Conservation (phyloP, 2,113 vertebrate species). For the Loxodonta africana region DNA sequence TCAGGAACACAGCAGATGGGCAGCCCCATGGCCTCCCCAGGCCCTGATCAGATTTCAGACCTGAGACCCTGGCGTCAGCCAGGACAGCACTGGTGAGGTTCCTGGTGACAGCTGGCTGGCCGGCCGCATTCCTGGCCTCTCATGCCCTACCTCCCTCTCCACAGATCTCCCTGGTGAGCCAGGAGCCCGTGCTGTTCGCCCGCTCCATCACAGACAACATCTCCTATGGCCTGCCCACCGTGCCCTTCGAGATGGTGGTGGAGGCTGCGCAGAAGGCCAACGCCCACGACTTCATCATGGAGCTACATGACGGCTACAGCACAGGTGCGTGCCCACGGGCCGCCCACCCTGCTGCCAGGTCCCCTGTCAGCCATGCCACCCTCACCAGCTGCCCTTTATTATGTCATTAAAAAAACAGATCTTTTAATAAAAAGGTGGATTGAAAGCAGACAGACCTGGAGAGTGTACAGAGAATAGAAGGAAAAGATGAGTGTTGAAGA, state of each 20-base stretch:
- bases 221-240: conserved; percentile 92
- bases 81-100: not conserved
- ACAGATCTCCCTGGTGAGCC: conserved; percentile 96
- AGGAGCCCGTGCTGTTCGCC: conserved; percentile 97
- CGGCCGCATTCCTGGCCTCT: not conserved
- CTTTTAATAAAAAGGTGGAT: not conserved
- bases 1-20: fast-evolving
- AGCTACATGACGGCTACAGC: conserved; percentile 93
- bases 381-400: not conserved
- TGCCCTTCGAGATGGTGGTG: conserved; percentile 90
- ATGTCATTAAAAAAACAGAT: not conserved
- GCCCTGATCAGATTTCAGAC: not conserved
- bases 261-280: conserved; percentile 94
- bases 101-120: not conserved
- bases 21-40: fast-evolving
- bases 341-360: fast-evolving
- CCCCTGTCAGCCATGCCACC: fast-evolving
- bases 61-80: not conserved
- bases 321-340: conserved; percentile 88
- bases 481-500: too few relatives aligned
- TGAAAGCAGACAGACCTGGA: not conserved
- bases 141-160: not conserved
- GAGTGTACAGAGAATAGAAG: not conserved
- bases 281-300: conserved; percentile 93
- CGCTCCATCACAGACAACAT: conserved; percentile 95